A percentile compares a stretch with the other conserved stretches of the same genome.
Evolutionary conservation across 2,888 invertebrate genomes (phyloP).

Genomic region (Caenorhabditis parvicauda): DNA sequence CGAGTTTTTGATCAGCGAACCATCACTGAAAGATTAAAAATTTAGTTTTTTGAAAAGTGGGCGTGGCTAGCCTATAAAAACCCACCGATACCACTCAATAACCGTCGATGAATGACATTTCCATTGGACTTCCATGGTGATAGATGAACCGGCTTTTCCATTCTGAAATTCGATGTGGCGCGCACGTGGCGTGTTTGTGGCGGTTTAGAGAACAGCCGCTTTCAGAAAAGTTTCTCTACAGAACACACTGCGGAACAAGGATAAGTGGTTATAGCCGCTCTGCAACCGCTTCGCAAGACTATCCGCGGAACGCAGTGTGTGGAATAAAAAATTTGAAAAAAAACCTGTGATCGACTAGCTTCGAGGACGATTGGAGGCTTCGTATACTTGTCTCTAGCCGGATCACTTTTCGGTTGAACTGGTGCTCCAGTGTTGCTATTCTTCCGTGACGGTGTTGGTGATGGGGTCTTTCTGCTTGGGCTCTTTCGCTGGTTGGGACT

Average conservation of each 20-base stretch:
- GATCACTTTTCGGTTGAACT: conserved; percentile 2
- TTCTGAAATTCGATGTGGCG: conserved; percentile 19
- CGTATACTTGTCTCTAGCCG: conserved; percentile 40
- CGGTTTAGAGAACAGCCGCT: not conserved
- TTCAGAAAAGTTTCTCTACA: not conserved
- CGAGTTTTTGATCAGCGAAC: conserved; percentile 29
- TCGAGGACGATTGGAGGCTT: conserved; percentile 56
- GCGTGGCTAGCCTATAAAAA: too few species aligned
- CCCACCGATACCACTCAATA: conserved; percentile 60
- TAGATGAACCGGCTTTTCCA: conserved; percentile 44
- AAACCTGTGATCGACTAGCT: conserved; percentile 56
- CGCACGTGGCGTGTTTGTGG: too few species aligned
- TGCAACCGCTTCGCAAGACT: too few species aligned
- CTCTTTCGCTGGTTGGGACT: conserved; percentile 28
- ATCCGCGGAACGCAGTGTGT: too few species aligned
- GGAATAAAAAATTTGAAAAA: too few species aligned
- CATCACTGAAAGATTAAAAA: conserved; percentile 45
- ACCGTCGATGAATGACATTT: conserved; percentile 57
- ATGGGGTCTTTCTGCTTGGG: conserved; percentile 18
- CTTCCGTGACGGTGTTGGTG: conserved; percentile 24
- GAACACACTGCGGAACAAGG: not conserved
- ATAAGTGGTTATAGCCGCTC: too few species aligned
- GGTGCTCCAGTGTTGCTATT: conserved; percentile 6
- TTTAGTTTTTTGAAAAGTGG: not conserved
- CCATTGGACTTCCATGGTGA: conserved; percentile 55